Percentiles rank a stretch among this genome's conserved stretches.
Conservation (phyloP, 2,888 invertebrate genomes). For the Pocota personata region DNA sequence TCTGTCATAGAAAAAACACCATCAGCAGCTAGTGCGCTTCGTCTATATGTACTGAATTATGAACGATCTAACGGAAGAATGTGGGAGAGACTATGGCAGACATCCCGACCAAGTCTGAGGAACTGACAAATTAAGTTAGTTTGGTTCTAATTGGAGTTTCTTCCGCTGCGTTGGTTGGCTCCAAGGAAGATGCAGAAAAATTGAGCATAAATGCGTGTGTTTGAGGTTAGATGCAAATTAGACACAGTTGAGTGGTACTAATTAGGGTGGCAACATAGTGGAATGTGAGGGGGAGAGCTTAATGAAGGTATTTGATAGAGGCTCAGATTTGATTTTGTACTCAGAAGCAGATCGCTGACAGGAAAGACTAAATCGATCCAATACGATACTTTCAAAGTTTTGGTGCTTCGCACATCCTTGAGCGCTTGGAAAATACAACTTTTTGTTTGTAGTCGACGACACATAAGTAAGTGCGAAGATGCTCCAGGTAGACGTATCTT, state of each 20-base stretch:
- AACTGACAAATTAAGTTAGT: slow-evolving; percentile 18
- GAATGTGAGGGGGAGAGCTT: not conserved
- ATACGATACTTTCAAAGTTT: too few species aligned
- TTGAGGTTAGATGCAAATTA: not conserved
- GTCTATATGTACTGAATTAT: not conserved
- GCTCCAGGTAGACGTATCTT: too few species aligned
- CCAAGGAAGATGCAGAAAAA: slow-evolving; percentile 28
- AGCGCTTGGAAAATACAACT: too few species aligned
- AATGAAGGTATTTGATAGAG: too few species aligned
- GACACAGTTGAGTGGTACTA: not conserved
- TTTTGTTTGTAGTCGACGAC: too few species aligned
- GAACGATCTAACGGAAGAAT: slow-evolving; percentile 54
- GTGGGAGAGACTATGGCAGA: slow-evolving; percentile 59
- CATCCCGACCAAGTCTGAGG: slow-evolving; percentile 25
- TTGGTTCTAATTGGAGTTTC: slow-evolving; percentile 64
- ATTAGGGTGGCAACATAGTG: not conserved
- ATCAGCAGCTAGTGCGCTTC: slow-evolving; percentile 58
- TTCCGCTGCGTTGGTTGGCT: slow-evolving; percentile 60
- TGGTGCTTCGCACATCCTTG: too few species aligned
- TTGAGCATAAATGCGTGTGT: slow-evolving; percentile 45
- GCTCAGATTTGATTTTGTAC: too few species aligned
- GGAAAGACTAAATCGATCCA: too few species aligned
- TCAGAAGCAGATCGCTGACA: too few species aligned
- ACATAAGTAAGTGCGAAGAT: too few species aligned
- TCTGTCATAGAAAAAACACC: slow-evolving; percentile 12